Conservation (phyloP, 1,140 invertebrate species). For the Gryllus bimaculatus region DNA sequence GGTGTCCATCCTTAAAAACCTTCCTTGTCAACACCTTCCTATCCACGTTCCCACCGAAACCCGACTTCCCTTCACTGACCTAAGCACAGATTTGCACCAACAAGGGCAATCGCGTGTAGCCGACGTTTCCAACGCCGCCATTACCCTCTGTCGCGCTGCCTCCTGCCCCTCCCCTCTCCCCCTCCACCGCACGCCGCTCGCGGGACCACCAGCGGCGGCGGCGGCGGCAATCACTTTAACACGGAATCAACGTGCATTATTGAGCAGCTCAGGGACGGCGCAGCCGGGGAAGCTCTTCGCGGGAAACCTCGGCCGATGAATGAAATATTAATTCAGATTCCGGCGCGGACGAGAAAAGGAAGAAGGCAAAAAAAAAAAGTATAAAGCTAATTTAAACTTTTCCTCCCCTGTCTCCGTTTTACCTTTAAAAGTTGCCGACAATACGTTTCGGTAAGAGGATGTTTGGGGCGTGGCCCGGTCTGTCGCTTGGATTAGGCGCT, state of each 20-base stretch:
- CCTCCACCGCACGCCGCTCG: neutral
- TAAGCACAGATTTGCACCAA: no score
- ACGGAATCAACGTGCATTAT: conserved; percentile 1
- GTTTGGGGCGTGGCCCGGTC: neutral
- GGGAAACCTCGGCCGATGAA: neutral
- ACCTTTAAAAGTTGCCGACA: neutral
- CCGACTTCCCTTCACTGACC: no score
- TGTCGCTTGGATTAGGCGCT: neutral
- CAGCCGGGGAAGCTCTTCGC: neutral
- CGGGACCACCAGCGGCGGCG: neutral
- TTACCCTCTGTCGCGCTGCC: neutral
- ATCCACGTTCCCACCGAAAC: no score
- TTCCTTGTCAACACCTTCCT: no score
- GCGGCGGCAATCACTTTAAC: neutral
- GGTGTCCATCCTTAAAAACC: no score
- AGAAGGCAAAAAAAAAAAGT: neutral
- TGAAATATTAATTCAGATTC: conserved; percentile 6
- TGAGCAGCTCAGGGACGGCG: neutral
- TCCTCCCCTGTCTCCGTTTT: neutral
- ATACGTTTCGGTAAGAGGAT: neutral
- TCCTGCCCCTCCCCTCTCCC: no score
- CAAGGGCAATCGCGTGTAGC: no score
- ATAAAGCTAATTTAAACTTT: conserved; percentile 6
- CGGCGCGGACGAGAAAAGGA: neutral
- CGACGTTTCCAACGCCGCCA: neutral